Base-by-base conservation (phyloP, 2,888 invertebrate species). In the Adela reaumurella region DNA sequence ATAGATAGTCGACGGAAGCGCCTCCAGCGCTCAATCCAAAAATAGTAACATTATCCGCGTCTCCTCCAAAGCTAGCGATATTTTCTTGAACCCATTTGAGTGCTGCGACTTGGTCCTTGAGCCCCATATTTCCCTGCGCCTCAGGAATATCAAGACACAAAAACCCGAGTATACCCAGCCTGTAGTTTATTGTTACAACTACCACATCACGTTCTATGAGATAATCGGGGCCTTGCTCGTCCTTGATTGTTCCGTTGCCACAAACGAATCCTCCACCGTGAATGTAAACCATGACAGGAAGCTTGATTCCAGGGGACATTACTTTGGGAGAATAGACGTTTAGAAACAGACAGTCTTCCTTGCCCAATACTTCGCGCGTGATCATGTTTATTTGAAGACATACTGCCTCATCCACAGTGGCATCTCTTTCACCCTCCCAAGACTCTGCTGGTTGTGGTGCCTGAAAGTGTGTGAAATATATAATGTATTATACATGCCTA, bases 341-440 rank as follows among this genome's bases (percentile, higher is more conserved):
- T 1, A 74, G 57, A 47, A 67, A 70, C 0, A 73, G 62, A 50
- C 74, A 74, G 52, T 74, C 71, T 56, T 76, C 74, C 46, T 59
- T 60, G 14, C 73, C 73, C 2, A 46, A 50, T 28, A 56, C 19
- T 3, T 50, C 28, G 18, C 56, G 54, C 19, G 51, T 54, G 0
- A 53, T 19, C 3, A 60, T 46, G 43, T 64, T 58, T 3, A 57
- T 46, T 55, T 70, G 69, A 19, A 54, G 51, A 10, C 61, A 55
- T 29, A 62, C 50, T 28, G 63, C 54, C 45, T 64, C 60, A 56
- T 69, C 70, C 47, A 64, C 61, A 3, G 74, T 76, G 8, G 81
- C 82, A 60, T 82, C 76, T 62, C 74, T 70, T 43, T 70, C 68
- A 1, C 69, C 71, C 16, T 64, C 52, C 77, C 76, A 78, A 47